Evolutionary conservation across 2,113 vertebrate species (phyloP), one percentile per base, ranked within the genome.

Genomic region (Mionectes macconnelli): DNA sequence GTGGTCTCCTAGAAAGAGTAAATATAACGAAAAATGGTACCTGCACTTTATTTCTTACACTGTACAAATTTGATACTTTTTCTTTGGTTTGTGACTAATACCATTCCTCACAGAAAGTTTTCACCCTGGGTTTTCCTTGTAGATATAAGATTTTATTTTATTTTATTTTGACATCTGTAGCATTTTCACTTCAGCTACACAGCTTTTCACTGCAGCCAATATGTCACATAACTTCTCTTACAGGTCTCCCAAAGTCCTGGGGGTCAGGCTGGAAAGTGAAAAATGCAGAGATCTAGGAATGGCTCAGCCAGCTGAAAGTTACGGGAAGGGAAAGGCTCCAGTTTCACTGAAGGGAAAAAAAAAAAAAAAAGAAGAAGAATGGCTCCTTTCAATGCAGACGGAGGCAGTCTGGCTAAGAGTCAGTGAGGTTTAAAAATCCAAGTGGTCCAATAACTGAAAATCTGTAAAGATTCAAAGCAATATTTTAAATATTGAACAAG

Each of bases 381-480:
- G 94, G 96, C 57, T 83, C 90, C 96, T 97, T 98, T 98, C 96
- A 98, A 75, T 16, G 24, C 69, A 92, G 90, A 91, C 69, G 50
- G 92, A 97, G 92, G 94, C 90, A 96, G 84, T 64, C 93, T 97
- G 97, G 97, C 96, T 94, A 89, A 47, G 42, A 96, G 84, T 97
- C 96, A 97, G 94, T 37, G n/a, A 70, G 77, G 64, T 95, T 97
- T 94, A 96, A 97, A 97, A 91, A 90, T 94, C 96, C 92, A 78
- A 97, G 87, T 89, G 94, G 97, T 94, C 96, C 91, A 97, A 91
- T 97, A 97, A 97, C 94, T 96, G 95, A 97, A 97, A 97, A 96
- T 91, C 96, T 96, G 95, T 96, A 91, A 72, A 95, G 84, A 93
- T 95, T 96, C 96, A 93, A 89, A 93, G 93, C 57, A 90, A 76